Conservation (phyloP, 2,797 vertebrate genomes). For the Acomys russatus region DNA sequence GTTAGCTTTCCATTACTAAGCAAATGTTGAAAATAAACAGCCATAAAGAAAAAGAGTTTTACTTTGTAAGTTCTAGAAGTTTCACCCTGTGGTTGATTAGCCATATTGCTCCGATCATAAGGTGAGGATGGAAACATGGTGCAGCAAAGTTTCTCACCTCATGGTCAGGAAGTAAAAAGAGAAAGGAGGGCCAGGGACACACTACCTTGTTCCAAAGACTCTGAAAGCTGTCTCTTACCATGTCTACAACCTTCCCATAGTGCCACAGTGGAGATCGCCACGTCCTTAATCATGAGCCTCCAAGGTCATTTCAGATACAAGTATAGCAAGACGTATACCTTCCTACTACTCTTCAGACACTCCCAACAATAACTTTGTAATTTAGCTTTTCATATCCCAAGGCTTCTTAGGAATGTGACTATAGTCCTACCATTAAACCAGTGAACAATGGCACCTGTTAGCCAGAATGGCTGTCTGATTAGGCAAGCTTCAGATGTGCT, state of each 20-base stretch:
- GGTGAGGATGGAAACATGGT: not conserved
- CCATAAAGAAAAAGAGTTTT: not conserved
- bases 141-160: not conserved
- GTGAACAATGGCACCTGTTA: not conserved
- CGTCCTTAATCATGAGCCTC: not conserved
- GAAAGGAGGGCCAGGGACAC: not conserved
- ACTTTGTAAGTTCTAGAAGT: not conserved
- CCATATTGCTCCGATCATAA: not conserved
- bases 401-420: not conserved
- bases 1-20: not conserved
- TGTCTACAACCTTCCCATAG: not conserved
- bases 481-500: not conserved
- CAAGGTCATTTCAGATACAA: not conserved
- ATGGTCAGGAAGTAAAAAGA: not conserved
- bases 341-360: not conserved
- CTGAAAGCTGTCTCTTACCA: not conserved
- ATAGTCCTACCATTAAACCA: not conserved
- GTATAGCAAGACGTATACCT: not conserved
- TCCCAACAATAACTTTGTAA: slow-evolving; percentile 4
- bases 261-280: not conserved
- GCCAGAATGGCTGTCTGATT: not conserved
- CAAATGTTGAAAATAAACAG: not conserved
- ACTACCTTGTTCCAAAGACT: not conserved
- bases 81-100: not conserved
- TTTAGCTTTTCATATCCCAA: not conserved